phyloP scores from a whole-genome alignment of 2,888 invertebrate species.

The Lasioglossum pauxillum region DNA sequence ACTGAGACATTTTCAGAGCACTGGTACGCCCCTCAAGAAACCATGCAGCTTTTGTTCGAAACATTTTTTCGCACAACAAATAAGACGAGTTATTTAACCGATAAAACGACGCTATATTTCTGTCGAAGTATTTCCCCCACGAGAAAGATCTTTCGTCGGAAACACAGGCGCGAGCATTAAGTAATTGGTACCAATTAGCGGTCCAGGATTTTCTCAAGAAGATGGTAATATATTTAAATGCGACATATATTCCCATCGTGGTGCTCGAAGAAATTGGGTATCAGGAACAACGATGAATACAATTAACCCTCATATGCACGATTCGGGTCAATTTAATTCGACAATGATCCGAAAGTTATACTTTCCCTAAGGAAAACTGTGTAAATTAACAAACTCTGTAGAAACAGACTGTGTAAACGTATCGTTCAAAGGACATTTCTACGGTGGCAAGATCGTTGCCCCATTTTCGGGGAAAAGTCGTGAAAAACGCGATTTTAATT shows the following conservation, averaged over 20 bases:
- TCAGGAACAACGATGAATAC: not conserved
- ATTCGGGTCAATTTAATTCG: not conserved
- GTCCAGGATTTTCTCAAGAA: not conserved
- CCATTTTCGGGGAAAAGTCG: not conserved
- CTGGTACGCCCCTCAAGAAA: too few species aligned
- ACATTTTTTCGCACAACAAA: too few species aligned
- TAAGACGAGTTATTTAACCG: too few species aligned
- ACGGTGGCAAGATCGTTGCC: too few species aligned
- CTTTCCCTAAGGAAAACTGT: not conserved
- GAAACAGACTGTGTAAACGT: too few species aligned
- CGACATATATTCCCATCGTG: not conserved
- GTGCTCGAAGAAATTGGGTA: not conserved
- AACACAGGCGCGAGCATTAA: not conserved
- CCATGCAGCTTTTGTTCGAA: too few species aligned
- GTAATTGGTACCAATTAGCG: not conserved
- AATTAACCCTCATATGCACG: not conserved
- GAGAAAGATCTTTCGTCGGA: not conserved
- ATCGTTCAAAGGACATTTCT: too few species aligned
- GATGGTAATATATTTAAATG: conserved; percentile 12
- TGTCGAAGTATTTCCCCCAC: not conserved
- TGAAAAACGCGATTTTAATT: not conserved
- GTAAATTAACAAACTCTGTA: not conserved
- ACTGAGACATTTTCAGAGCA: too few species aligned
- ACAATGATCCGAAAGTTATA: not conserved
- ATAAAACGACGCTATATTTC: not conserved